These are phyloP conservation scores for Microctonus brassicae DNA, from an alignment of 2,888 invertebrate genomes.

Conservation along the genomic window DNA sequence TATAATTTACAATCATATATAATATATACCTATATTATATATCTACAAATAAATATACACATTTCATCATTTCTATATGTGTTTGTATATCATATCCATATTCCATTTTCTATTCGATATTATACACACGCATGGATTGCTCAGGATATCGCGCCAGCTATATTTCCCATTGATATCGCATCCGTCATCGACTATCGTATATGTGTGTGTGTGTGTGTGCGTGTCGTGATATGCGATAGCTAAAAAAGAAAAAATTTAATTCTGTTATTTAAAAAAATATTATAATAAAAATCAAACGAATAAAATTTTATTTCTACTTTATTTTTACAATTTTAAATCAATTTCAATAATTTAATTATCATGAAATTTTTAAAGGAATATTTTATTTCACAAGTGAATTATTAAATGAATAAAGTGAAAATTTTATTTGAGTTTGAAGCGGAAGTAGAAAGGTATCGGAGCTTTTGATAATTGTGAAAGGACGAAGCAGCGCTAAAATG, in stretches of 20 bases:
- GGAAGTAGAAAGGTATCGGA: too few species aligned
- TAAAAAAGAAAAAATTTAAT: too few species aligned
- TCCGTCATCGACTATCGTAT: conserved; percentile 52
- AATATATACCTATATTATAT: conserved; percentile 7
- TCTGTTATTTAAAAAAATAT: too few species aligned
- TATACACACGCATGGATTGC: conserved; percentile 58
- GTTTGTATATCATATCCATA: conserved; percentile 49
- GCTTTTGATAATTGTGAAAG: background rate
- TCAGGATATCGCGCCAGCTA: conserved; percentile 61
- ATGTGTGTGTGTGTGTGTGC: background rate
- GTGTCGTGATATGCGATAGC: too few species aligned
- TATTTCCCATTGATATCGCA: conserved; percentile 62
- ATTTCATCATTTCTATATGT: too few species aligned
- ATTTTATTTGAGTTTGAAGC: background rate
- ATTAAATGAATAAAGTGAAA: too few species aligned
- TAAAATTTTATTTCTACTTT: too few species aligned
- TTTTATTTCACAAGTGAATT: too few species aligned
- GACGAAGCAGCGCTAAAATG: background rate
- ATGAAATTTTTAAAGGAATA: too few species aligned
- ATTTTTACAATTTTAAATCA: too few species aligned
- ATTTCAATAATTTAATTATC: too few species aligned
- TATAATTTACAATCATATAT: conserved; percentile 56
- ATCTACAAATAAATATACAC: background rate
- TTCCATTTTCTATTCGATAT: conserved; percentile 61
- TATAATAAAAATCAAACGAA: too few species aligned